phyloP scores from a whole-genome alignment of 2,113 vertebrate genomes.

The Chloroceryle aenea region DNA sequence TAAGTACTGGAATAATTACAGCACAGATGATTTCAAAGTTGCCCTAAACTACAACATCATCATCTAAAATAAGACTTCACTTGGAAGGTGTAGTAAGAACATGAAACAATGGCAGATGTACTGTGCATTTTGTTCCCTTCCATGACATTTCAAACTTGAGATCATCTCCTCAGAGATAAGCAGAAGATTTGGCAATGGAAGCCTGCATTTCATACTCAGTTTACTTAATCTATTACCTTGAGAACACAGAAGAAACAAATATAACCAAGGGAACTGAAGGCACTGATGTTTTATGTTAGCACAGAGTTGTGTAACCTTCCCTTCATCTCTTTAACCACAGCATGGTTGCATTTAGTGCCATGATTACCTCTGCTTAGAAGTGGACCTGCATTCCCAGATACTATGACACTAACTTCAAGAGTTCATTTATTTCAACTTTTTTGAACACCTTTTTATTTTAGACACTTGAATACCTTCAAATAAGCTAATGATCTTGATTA shows the following conservation, averaged over 20 bases:
- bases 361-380: not conserved
- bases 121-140: not conserved
- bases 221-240: not conserved
- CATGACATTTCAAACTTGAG: not conserved
- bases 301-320: not conserved
- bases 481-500: not conserved
- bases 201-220: not conserved
- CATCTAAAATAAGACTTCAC: not conserved
- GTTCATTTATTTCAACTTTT: not conserved
- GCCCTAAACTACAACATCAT: not conserved
- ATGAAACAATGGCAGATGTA: not conserved
- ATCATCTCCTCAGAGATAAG: not conserved
- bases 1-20: not conserved
- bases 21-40: not conserved
- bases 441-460: not conserved
- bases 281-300: not conserved
- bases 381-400: not conserved
- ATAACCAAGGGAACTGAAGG: not conserved
- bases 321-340: not conserved
- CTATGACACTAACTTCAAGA: not conserved
- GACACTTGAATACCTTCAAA: not conserved
- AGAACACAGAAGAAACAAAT: not conserved
- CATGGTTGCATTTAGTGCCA: accelerated
- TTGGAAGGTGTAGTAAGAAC: not conserved
- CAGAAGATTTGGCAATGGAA: not conserved